Evolutionary conservation across 35 echinoderm and acorn worm genomes (phyloP), one percentile per base, ranked within the genome.

Genomic region (Hemicentrotus pulcherrimus): DNA sequence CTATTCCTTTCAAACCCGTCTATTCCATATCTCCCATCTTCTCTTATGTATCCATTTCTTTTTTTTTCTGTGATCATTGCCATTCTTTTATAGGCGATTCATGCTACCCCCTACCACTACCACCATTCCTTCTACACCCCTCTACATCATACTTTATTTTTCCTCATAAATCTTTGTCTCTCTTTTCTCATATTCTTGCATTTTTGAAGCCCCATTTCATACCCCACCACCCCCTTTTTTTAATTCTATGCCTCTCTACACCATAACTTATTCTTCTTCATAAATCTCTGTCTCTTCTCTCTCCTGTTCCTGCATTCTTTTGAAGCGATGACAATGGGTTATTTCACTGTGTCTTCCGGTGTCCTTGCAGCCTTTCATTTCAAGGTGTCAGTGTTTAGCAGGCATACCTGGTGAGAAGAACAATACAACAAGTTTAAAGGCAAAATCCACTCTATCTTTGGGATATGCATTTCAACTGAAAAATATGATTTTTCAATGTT

Each of bases 301-400:
- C 46, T 90, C 18, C 46, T 90, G 8, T 86, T 86, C 86, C 3
- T 4, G 65, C 22, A 78, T 28, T 78, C 65, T 78, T 78, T 78
- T n/a, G 65, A 78, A 78, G 65, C 19, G 22, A 78, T 78, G 88
- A 90, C 88, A 90, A 90, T 45, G 46, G 88, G 88, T 24, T 7
- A 16, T 47, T 45, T 33, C 88, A 90, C 12, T 32, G 5, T 90
- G 88, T 90, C 88, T 90, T 90, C 88, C 88, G 88, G 88, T 90
- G 88, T 47, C 88, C 88, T 90, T 90, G 88, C 6, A 90, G 88
- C 88, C 46, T 90, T 33, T 90, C 88, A 45, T 31, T 90, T 30
- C 32, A 47, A 90, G 88, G 88, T 90, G 88, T 90, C 32, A 46
- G 24, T 90, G 88, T 90, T 90, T 90, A 47, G 88, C 88, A 90